Evolutionary conservation across 1,140 invertebrate species (phyloP).

Genomic region (Cylas formicarius): DNA sequence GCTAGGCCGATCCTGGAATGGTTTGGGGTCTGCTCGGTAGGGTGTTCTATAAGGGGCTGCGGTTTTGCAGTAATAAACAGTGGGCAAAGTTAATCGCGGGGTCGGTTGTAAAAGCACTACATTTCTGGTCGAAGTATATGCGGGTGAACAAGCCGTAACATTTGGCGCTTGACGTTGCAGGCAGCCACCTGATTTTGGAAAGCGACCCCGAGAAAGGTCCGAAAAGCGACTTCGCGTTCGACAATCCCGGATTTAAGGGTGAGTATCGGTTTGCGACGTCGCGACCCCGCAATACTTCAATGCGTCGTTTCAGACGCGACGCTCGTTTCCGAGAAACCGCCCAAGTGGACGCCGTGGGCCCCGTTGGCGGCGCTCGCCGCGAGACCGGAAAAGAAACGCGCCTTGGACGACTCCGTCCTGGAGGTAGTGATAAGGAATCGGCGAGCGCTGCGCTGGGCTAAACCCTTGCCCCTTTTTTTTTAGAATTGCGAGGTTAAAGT

Average conservation of each 20-base stretch:
- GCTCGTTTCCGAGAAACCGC: slow-evolving; percentile 28
- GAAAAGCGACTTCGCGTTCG: slow-evolving; percentile 67
- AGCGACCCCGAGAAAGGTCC: slow-evolving; percentile 64
- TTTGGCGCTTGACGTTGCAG: slow-evolving; percentile 46
- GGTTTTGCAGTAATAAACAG: no score
- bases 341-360: slow-evolving; percentile 48
- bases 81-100: no score
- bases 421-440: no score
- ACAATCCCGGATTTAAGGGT: slow-evolving; percentile 71
- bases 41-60: no score
- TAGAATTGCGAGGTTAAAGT: slow-evolving; percentile 46
- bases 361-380: slow-evolving; percentile 44
- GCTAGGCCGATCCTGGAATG: neutral
- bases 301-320: slow-evolving; percentile 29
- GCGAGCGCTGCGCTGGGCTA: no score
- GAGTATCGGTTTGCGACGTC: slow-evolving; percentile 15
- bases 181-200: slow-evolving; percentile 59
- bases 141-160: no score
- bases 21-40: no score
- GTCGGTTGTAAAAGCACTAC: no score
- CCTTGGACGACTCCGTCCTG: slow-evolving; percentile 59
- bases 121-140: no score
- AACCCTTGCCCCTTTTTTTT: slow-evolving; percentile 18
- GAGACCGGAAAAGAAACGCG: slow-evolving; percentile 46
- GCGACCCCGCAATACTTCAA: neutral